Conservation (phyloP, 1,140 invertebrate genomes). For the Euura lappo region DNA sequence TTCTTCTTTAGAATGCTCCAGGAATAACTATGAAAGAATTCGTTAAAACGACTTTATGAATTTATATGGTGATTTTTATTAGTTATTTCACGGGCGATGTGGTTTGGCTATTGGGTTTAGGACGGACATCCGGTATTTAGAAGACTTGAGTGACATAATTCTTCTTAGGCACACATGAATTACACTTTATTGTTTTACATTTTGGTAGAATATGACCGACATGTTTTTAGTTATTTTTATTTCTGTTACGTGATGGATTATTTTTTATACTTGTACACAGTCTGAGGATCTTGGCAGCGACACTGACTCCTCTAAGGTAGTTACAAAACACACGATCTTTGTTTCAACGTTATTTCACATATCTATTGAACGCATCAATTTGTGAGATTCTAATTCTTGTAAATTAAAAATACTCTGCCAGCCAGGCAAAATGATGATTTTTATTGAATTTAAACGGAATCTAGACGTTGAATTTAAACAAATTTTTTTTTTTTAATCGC, state of each 20-base stretch:
- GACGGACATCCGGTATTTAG: no score
- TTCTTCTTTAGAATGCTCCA: neutral
- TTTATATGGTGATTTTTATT: neutral
- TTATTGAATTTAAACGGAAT: no score
- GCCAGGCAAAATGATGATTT: no score
- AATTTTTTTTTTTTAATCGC: neutral
- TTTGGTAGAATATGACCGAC: neutral
- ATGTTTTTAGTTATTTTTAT: neutral
- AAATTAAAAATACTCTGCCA: no score
- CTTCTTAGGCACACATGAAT: no score
- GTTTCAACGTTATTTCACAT: neutral
- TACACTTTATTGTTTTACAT: neutral
- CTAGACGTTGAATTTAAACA: neutral
- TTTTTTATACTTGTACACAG: neutral
- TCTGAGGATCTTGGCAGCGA: neutral
- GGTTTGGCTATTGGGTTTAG: no score
- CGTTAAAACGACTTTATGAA: neutral
- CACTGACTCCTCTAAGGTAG: constrained; percentile 4
- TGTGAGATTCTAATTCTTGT: neutral
- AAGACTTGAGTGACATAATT: no score
- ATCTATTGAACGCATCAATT: neutral
- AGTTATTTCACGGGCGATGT: neutral
- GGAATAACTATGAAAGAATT: constrained; percentile 8
- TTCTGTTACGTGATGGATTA: neutral
- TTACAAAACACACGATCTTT: neutral